Evolutionary conservation across 2,113 vertebrate species (phyloP), one percentile per base, ranked within the genome.

Genomic region (Ptilonorhynchus violaceus): DNA sequence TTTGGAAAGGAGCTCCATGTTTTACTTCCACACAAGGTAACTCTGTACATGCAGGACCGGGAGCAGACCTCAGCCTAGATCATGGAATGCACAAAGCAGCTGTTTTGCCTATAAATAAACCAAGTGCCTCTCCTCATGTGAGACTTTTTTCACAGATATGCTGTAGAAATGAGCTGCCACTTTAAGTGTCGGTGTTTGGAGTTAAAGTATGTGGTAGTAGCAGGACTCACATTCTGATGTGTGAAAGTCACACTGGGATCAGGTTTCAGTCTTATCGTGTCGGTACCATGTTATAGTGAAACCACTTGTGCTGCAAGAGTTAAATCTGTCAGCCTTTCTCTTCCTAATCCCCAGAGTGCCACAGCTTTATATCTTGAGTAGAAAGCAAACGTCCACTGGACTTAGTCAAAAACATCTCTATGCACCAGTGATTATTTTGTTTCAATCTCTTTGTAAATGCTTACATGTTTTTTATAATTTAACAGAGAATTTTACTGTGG

Each of bases 41-140:
- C 76, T 80, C 15, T 16, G 7, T 53, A 55, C 70, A 24, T 0
- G 30, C 68, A 58, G 81, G 77, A 35, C 41, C 46, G 41, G 31
- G 58, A 92, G 81, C 60, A 89, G 89, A 85, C 28, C 77, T 79
- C 66, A 73, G 84, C 66, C 84, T 53, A 5, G 46, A 50, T 55
- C 10, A 2, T 44, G 89, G 93, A 93, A 93, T 92, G 92, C 81
- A 62, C 50, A 73, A 92, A 91, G 50, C 95, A 96, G 92, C 94
- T 97, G 89, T 24, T 97, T 96, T 83, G 87, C 55, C 89, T 96
- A 96, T 96, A 96, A 96, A 96, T 96, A 97, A 69, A 88, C 62
- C 62, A 31, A 35, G 77, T 75, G 53, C 25, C 46, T 56, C 78
- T 53, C 64, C 69, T 42, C 17, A 2, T 15, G 13, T 11, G 70